phyloP scores from a whole-genome alignment of 1,140 invertebrate genomes.

The Drosophila willistoni region DNA sequence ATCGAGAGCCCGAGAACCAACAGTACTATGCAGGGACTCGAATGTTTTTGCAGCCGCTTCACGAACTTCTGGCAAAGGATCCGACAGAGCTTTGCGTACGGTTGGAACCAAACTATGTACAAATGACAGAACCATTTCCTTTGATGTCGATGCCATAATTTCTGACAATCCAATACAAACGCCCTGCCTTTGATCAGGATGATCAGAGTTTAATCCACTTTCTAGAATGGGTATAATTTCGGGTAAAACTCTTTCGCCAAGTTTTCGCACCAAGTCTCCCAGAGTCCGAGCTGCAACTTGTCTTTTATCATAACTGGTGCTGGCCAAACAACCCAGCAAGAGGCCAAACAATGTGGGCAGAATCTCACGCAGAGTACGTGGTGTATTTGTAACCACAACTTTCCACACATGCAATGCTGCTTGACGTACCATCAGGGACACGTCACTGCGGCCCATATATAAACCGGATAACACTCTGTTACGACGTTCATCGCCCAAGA shows the following conservation, averaged over 20 bases:
- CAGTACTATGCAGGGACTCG: slow-evolving; percentile 96
- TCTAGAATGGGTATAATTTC: slow-evolving; percentile 99
- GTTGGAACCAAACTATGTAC: slow-evolving; percentile 99
- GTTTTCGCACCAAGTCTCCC: slow-evolving; percentile 98
- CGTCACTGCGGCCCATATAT: slow-evolving; percentile 99
- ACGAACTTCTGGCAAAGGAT: slow-evolving; percentile 96
- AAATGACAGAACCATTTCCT: slow-evolving; percentile 96
- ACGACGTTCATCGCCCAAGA: slow-evolving; percentile 93
- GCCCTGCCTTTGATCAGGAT: slow-evolving; percentile 96
- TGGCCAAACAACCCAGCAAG: slow-evolving; percentile 95
- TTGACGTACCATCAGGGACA: slow-evolving; percentile 97
- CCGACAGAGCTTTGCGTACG: slow-evolving; percentile 95
- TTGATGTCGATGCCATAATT: slow-evolving; percentile 98
- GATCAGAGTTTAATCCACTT: slow-evolving; percentile 94
- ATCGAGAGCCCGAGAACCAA: slow-evolving; percentile 97
- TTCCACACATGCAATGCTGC: slow-evolving; percentile 99
- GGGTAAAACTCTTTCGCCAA: slow-evolving; percentile 98
- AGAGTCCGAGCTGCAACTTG: slow-evolving; percentile 98
- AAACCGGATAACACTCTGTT: slow-evolving; percentile 97
- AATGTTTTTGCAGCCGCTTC: slow-evolving; percentile 98
- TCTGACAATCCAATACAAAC: slow-evolving; percentile 99
- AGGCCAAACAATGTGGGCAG: slow-evolving; percentile 96
- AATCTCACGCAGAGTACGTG: slow-evolving; percentile 97
- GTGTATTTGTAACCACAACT: slow-evolving; percentile 98
- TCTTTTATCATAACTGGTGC: slow-evolving; percentile 97